Evolutionary conservation across 2,797 vertebrate species (phyloP).

Genomic region (Pseudocheirus occidentalis): DNA sequence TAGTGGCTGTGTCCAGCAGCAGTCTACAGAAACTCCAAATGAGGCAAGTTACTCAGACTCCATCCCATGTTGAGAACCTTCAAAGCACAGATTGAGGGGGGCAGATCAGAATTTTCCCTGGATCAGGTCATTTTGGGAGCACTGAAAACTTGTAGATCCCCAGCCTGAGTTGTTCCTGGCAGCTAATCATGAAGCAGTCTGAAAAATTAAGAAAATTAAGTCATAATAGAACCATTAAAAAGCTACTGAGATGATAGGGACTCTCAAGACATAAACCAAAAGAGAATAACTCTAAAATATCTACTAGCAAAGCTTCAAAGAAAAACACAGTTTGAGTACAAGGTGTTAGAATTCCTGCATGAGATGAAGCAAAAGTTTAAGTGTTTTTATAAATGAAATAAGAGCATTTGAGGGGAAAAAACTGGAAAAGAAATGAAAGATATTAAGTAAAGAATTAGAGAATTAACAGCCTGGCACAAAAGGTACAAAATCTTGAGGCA

Average conservation of each 20-base stretch:
- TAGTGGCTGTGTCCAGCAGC: too few relatives aligned
- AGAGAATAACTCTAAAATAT: background rate
- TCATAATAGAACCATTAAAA: background rate
- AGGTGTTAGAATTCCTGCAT: background rate
- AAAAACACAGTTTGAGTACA: background rate
- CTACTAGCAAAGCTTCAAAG: background rate
- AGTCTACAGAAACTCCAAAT: too few relatives aligned
- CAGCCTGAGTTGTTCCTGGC: background rate
- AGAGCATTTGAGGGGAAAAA: background rate
- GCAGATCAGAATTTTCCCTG: background rate
- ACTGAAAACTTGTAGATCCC: background rate
- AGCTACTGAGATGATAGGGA: too few relatives aligned
- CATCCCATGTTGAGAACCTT: too few relatives aligned
- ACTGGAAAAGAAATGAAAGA: too few relatives aligned
- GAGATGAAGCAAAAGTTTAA: background rate
- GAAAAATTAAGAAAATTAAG: background rate
- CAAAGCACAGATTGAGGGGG: too few relatives aligned
- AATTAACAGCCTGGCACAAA: background rate
- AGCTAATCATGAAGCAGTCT: background rate
- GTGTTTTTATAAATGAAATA: background rate
- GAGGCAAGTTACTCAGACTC: too few relatives aligned
- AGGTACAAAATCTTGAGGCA: too few relatives aligned
- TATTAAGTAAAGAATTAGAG: background rate
- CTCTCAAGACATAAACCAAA: background rate
- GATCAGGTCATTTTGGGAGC: background rate